Percentiles rank a stretch among this genome's conserved stretches.
Evolutionary conservation across 2,797 vertebrate species (phyloP).

Genomic region (Mycteria americana): DNA sequence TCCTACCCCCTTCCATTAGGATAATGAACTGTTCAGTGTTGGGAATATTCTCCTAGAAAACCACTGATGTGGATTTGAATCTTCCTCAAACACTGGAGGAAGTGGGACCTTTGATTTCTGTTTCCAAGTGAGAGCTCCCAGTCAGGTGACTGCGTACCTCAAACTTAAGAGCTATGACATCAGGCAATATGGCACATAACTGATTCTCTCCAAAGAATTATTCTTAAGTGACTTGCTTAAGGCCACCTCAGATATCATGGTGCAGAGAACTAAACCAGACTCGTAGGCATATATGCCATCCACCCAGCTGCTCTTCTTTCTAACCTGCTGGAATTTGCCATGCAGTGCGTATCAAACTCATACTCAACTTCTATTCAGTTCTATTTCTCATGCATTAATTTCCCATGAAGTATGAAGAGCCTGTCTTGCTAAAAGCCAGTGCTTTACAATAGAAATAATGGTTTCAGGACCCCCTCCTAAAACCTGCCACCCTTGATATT

Average conservation of each 20-base stretch:
- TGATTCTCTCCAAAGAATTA: not conserved
- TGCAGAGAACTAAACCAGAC: not conserved
- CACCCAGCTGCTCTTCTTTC: not conserved
- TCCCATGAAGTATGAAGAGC: not conserved
- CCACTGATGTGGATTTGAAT: not conserved
- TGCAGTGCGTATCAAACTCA: not conserved
- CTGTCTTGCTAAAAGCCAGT: not conserved
- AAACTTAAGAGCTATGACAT: not conserved
- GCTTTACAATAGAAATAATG: not conserved
- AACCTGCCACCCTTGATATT: not conserved
- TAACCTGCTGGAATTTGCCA: not conserved
- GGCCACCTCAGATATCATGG: not conserved
- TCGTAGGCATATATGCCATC: not conserved
- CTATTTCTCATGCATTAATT: not conserved
- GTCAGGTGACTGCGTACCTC: not conserved
- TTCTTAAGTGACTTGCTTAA: not conserved
- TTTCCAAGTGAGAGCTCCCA: not conserved
- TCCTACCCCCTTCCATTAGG: not conserved
- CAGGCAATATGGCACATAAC: not conserved
- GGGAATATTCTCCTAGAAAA: not conserved
- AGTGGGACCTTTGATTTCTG: not conserved
- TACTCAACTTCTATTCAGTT: not conserved
- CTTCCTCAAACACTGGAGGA: not conserved
- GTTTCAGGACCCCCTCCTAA: not conserved
- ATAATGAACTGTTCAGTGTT: not conserved